Evolutionary conservation across 2,888 invertebrate genomes (phyloP).

Genomic region (Gibbula magus): DNA sequence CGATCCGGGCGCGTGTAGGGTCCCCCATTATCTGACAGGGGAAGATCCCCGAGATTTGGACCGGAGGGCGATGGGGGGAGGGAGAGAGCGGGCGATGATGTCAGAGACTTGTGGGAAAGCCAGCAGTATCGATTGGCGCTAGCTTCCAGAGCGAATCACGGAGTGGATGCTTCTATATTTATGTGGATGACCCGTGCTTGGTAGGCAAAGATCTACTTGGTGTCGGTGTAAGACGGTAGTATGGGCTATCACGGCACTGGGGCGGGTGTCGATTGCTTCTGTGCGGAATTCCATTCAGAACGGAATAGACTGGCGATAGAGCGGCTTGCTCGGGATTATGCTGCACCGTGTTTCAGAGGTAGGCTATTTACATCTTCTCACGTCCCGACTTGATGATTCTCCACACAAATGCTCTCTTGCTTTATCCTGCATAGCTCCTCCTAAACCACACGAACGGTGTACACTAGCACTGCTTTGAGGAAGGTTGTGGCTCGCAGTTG

Average conservation of each 20-base stretch:
- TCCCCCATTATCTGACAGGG: conserved; percentile 7
- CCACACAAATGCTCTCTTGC: no score
- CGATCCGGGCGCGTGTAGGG: background rate
- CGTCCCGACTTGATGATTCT: no score
- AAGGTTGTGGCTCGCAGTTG: no score
- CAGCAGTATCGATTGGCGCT: conserved; percentile 7
- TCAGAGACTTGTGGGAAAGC: conserved; percentile 6
- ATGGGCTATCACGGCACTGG: background rate
- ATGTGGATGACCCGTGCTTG: conserved; percentile 7
- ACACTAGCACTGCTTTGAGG: no score
- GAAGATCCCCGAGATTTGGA: conserved; percentile 14
- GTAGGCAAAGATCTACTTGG: conserved; percentile 18
- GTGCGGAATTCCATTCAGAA: conserved; percentile 13
- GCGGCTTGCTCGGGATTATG: no score
- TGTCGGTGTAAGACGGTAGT: background rate
- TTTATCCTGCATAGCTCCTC: no score
- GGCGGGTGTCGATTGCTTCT: background rate
- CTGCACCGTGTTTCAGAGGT: no score
- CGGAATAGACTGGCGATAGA: background rate
- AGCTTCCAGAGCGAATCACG: background rate
- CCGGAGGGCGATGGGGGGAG: background rate
- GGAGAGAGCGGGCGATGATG: background rate
- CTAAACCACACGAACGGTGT: no score
- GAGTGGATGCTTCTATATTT: background rate
- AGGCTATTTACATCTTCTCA: no score